These are phyloP conservation scores for Agonopterix subpropinquella DNA, from an alignment of 2,888 invertebrate species.

Conservation along the genomic window DNA sequence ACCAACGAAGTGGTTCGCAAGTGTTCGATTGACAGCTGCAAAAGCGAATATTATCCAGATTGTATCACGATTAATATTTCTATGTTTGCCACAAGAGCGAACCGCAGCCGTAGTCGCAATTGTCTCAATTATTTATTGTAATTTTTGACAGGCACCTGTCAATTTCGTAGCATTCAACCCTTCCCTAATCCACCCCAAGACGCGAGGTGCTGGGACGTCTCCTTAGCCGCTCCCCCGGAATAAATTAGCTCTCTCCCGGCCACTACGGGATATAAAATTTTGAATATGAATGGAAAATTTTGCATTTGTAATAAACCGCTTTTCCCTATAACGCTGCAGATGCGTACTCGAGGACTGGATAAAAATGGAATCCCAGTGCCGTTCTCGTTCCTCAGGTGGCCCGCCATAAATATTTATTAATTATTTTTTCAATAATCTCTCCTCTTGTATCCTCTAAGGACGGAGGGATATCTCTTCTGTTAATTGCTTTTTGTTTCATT, in stretches of 20 bases:
- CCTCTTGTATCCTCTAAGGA: slow-evolving; percentile 63
- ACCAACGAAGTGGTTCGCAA: too few relatives aligned
- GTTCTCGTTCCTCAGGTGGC: slow-evolving; percentile 66
- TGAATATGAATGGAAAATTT: slow-evolving; percentile 93
- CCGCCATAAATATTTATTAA: slow-evolving; percentile 75
- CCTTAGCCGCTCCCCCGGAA: slow-evolving; percentile 75
- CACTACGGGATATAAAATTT: slow-evolving; percentile 89
- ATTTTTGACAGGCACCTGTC: slow-evolving; percentile 76
- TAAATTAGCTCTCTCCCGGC: slow-evolving; percentile 84
- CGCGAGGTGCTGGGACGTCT: slow-evolving; percentile 59
- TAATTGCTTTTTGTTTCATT: slow-evolving; percentile 76
- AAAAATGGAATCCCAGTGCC: slow-evolving; percentile 55
- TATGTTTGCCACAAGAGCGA: background rate
- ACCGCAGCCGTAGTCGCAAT: slow-evolving; percentile 39
- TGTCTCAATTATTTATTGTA: slow-evolving; percentile 73
- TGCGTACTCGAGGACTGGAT: slow-evolving; percentile 63
- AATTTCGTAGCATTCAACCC: slow-evolving; percentile 71
- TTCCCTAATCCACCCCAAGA: slow-evolving; percentile 72
- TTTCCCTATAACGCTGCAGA: slow-evolving; percentile 69
- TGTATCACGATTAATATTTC: too few relatives aligned
- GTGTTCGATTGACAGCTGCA: too few relatives aligned
- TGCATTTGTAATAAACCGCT: slow-evolving; percentile 89
- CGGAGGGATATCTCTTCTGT: slow-evolving; percentile 69
- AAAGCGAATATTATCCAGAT: too few relatives aligned
- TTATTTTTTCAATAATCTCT: slow-evolving; percentile 76